These are phyloP conservation scores for Dicrostonyx torquatus DNA, from an alignment of 2,797 vertebrate species.

Conservation along the genomic window DNA sequence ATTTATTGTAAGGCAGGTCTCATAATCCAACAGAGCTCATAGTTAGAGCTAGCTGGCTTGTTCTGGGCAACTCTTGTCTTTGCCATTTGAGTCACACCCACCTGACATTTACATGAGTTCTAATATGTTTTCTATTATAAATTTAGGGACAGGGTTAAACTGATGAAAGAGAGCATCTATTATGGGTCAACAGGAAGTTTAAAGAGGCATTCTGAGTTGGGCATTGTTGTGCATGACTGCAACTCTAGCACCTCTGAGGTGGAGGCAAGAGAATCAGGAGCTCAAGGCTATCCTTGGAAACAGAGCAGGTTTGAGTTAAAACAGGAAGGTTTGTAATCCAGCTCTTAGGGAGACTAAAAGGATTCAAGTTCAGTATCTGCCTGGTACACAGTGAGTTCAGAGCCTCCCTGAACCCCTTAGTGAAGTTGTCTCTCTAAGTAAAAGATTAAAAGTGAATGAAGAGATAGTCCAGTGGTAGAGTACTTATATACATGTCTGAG, in stretches of 20 bases:
- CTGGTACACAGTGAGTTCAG: neutral
- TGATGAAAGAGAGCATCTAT: neutral
- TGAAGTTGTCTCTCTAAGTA: neutral
- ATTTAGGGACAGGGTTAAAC: neutral
- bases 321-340: neutral
- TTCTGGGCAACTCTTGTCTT: neutral
- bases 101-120: neutral
- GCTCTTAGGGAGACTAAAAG: neutral
- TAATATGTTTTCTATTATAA: slow-evolving; percentile 16
- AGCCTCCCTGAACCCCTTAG: neutral
- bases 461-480: neutral
- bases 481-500: neutral
- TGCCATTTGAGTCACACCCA: neutral
- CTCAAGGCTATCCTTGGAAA: neutral
- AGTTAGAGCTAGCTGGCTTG: neutral
- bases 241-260: neutral
- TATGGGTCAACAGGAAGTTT: neutral
- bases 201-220: neutral
- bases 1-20: neutral
- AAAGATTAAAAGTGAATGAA: neutral
- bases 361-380: neutral
- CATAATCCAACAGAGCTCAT: neutral
- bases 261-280: neutral
- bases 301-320: neutral
- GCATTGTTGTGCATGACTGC: neutral